Evolutionary conservation across 2,888 invertebrate species (phyloP), one percentile per base, ranked within the genome.

Genomic region (Phymatocera aterrima): DNA sequence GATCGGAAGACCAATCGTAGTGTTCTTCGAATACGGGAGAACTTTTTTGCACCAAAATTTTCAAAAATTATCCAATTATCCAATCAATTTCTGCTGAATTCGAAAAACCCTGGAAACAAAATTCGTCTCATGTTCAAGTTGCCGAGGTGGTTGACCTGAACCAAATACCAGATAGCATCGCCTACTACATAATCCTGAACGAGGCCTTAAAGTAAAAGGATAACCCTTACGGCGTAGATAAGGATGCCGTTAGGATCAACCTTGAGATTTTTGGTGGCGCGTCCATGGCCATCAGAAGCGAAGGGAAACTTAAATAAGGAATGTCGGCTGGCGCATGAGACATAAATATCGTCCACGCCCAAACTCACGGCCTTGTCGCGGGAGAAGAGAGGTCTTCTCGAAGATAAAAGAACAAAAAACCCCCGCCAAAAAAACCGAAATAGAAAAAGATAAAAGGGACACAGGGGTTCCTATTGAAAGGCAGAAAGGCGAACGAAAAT

Each of bases 321-420:
- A 78, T 74, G 72, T 78, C 60, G 77, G 80, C 78, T 80, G 78
- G 79, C n/a, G n/a, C 72, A 74, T 77, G 77, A 70, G 74, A 82
- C 85, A 86, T 86, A 86, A 86, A 86, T 86, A 85, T 86, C 77
- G 83, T 85, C 84, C 84, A 84, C 85, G 85, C 85, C 85, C 85
- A 83, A 82, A 64, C 80, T 40, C 72, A 43, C 37, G 80, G 79
- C 70, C 82, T 68, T 65, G 64, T 83, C 81, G 81, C 81, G 81
- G 81, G 43, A 74, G 24, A 40, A 51, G 54, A 80, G 79, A 81
- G 24, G 75, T 80, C 72, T 75, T 46, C 57, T 48, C 31, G 57
- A 57, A 57, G 21, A 28, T 28, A 28, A 57, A 5, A 54, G 46
- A 3, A 10, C 5, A 70, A 15, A 72, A 60, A 60, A 75, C n/a